phyloP scores from a whole-genome alignment of 2,797 vertebrate species.

The Hypotaenidia okinawae region DNA sequence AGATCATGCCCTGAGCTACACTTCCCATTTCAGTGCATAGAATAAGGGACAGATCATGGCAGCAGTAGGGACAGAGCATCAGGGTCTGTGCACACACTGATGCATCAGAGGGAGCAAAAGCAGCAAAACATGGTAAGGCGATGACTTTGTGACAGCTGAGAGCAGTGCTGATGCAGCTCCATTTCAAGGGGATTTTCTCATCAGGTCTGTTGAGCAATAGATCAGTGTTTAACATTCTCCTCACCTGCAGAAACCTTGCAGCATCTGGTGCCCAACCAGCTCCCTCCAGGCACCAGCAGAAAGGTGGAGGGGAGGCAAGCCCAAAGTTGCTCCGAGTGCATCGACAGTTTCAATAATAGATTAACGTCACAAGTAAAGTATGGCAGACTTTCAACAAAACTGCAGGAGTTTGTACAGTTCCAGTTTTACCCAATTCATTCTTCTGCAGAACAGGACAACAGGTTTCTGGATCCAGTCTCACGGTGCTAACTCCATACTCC shows the following conservation, averaged over 20 bases:
- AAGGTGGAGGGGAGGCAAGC: neutral
- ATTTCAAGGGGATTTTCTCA: neutral
- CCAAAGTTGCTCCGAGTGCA: neutral
- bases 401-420: neutral
- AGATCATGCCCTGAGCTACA: neutral
- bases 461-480: neutral
- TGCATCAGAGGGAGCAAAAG: neutral
- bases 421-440: neutral
- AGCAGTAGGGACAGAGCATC: neutral
- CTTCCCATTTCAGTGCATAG: fast-evolving
- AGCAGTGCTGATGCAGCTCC: neutral
- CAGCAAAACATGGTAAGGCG: fast-evolving
- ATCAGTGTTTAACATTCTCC: neutral
- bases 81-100: fast-evolving
- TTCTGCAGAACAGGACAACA: neutral
- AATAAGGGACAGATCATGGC: fast-evolving
- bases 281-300: neutral
- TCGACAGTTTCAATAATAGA: neutral
- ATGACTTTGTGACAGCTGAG: neutral
- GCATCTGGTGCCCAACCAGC: neutral
- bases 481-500: fast-evolving
- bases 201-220: neutral
- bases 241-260: neutral
- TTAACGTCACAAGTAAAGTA: neutral
- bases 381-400: neutral